Base-by-base conservation (phyloP, 2,113 vertebrate species). In the Copsychus sechellarum region DNA sequence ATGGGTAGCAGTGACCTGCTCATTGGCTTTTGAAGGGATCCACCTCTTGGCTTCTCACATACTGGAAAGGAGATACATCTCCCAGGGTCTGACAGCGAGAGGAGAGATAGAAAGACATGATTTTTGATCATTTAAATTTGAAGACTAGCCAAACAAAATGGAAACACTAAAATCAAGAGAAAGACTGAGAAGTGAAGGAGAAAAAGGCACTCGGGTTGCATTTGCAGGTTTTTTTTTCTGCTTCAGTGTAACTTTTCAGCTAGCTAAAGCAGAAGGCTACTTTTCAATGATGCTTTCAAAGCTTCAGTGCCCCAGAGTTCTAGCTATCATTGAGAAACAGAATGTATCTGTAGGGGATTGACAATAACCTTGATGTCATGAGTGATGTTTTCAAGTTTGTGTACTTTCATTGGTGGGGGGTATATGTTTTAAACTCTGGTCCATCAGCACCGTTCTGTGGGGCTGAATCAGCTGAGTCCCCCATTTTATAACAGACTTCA, bases 41-140 rank as follows among this genome's bases (percentile, higher is more conserved):
- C 38, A 54, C 0, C 9, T 36, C 40, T 64, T 4, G 4, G 5
- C n/a, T 66, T 85, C 65, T 61, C 40, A 54, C 18, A 16, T 6
- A 31, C 14, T 78, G 42, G 31, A 22, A 84, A 90, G 50, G 12
- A 38, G 8, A n/a, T 45, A 45, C 33, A 8, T 3, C 19, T 33
- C 40, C 47, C 21, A 21, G 29, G 9, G 31, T 29, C 14, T 57
- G 22, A 29, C 3, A 48, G 22, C 0, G 0, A 86, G 31, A 60
- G 21, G 4, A 69, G 13, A 85, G 12, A 61, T 1, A 36, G 20
- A 92, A 8, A 43, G 24, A 38, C 19, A 40, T 26, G 21, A 18
- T 33, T 67, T 93, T 73, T 42, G 14, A 64, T 62, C 8, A 45
- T 36, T 66, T 43, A 36, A 66, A 42, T 85, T 66, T 12, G 6